phyloP scores from a whole-genome alignment of 2,888 invertebrate species.

The Chelonus formosanus region DNA sequence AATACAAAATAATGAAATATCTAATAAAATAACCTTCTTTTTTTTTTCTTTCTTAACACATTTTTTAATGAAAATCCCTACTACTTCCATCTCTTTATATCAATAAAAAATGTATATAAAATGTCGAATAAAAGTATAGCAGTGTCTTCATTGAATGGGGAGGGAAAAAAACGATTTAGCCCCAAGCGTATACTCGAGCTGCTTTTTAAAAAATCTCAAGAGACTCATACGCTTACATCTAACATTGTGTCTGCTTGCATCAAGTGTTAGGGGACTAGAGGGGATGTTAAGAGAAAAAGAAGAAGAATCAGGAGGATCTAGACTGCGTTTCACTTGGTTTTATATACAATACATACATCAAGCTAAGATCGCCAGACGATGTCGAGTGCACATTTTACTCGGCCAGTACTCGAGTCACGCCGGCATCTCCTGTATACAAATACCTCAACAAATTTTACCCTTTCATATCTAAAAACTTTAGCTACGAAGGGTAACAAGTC shows the following conservation, averaged over 20 bases:
- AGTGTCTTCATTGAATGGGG: background rate
- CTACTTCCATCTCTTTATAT: no score
- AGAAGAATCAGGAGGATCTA: background rate
- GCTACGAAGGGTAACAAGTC: background rate
- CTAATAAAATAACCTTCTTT: no score
- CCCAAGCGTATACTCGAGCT: constrained; percentile 11
- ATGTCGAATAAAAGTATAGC: background rate
- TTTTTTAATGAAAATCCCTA: no score
- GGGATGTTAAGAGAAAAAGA: background rate
- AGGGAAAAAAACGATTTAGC: constrained; percentile 19
- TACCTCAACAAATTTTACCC: constrained; percentile 9
- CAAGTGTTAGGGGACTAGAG: constrained; percentile 4
- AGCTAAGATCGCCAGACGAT: constrained; percentile 20
- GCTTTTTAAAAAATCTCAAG: constrained; percentile 27
- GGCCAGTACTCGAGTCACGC: constrained; percentile 24
- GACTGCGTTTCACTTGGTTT: constrained; percentile 3
- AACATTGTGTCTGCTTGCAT: constrained; percentile 17
- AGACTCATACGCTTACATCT: constrained; percentile 16
- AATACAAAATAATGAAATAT: no score
- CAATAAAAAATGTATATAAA: background rate
- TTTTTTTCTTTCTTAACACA: no score
- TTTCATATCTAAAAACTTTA: background rate
- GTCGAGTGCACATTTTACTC: constrained; percentile 23
- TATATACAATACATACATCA: background rate
- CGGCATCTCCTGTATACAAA: constrained; percentile 19